These are phyloP conservation scores for Zaprionus inermis DNA, from an alignment of 1,140 invertebrate genomes.

Conservation along the genomic window DNA sequence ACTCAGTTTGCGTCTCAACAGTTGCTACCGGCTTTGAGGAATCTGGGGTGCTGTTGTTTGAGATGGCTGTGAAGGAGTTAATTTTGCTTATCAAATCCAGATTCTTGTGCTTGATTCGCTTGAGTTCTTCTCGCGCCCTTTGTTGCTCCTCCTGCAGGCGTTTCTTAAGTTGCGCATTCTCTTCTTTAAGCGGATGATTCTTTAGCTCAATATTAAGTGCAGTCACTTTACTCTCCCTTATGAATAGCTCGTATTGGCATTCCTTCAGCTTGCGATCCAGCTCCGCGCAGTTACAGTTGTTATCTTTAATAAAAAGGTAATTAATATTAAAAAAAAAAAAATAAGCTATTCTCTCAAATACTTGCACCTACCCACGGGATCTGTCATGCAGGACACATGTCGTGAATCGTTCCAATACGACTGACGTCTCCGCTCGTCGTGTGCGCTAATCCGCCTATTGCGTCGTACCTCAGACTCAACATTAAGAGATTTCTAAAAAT, in stretches of 20 bases:
- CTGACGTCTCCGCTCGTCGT: constrained; percentile 60
- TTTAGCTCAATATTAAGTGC: constrained; percentile 62
- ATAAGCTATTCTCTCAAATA: background rate
- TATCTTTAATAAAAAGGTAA: constrained; percentile 29
- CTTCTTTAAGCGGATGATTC: constrained; percentile 67
- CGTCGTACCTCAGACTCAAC: constrained; percentile 49
- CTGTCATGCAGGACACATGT: constrained; percentile 61
- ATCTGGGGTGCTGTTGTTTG: background rate
- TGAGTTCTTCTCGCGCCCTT: constrained; percentile 53
- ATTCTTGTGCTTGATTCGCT: constrained; percentile 56
- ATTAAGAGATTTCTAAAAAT: constrained; percentile 47
- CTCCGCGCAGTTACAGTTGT: constrained; percentile 55
- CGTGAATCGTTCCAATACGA: constrained; percentile 65
- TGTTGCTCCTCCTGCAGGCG: constrained; percentile 60
- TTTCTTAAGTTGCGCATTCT: constrained; percentile 65
- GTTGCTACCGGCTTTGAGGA: background rate
- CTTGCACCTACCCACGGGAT: constrained; percentile 54
- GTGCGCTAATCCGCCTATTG: constrained; percentile 52
- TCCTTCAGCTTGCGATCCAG: constrained; percentile 54
- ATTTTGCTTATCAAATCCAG: constrained; percentile 49
- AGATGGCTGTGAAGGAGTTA: constrained; percentile 13
- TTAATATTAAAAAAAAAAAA: background rate
- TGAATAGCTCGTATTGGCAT: constrained; percentile 56
- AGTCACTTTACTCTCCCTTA: constrained; percentile 62
- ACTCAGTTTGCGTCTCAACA: constrained; percentile 58